Evolutionary conservation across 2,888 invertebrate species (phyloP).

Genomic region (Andrena praecox): DNA sequence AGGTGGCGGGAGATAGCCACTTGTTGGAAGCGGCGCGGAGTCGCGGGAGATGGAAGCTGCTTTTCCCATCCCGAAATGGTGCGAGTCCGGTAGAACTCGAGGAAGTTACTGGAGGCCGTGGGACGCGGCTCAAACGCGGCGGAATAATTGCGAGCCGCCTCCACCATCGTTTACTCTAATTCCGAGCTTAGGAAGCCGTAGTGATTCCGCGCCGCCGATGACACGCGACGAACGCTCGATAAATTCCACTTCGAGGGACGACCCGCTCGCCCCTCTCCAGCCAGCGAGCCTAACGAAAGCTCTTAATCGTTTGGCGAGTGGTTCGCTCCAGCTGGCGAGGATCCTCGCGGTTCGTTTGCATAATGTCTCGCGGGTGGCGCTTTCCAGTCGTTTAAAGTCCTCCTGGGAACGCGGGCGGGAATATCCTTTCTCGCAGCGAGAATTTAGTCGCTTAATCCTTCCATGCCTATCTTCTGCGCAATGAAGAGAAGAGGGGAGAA

Average conservation of each 20-base stretch:
- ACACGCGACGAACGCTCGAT: conserved; percentile 24
- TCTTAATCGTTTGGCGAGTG: conserved; percentile 5
- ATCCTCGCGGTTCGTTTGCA: conserved; percentile 9
- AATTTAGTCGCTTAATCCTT: too few relatives aligned
- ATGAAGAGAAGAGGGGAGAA: too few relatives aligned
- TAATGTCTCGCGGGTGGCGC: not conserved
- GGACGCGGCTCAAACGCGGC: not conserved
- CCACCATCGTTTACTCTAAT: conserved; percentile 15
- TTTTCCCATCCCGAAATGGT: not conserved
- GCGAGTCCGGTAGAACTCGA: not conserved
- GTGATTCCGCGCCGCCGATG: conserved; percentile 23
- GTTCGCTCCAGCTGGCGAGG: not conserved
- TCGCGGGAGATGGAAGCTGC: too few relatives aligned
- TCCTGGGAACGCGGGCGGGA: not conserved
- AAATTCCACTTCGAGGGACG: conserved; percentile 1
- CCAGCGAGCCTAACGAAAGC: not conserved
- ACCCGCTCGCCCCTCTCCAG: not conserved
- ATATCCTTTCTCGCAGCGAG: too few relatives aligned
- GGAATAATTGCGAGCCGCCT: not conserved
- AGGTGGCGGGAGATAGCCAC: too few relatives aligned
- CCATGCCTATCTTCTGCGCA: too few relatives aligned
- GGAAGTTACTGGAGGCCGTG: not conserved
- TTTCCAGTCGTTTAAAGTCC: not conserved
- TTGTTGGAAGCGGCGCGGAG: too few relatives aligned
- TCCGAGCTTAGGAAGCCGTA: conserved; percentile 43